phyloP scores from a whole-genome alignment of 1,140 invertebrate genomes.

The Drosophila ohnishii region DNA sequence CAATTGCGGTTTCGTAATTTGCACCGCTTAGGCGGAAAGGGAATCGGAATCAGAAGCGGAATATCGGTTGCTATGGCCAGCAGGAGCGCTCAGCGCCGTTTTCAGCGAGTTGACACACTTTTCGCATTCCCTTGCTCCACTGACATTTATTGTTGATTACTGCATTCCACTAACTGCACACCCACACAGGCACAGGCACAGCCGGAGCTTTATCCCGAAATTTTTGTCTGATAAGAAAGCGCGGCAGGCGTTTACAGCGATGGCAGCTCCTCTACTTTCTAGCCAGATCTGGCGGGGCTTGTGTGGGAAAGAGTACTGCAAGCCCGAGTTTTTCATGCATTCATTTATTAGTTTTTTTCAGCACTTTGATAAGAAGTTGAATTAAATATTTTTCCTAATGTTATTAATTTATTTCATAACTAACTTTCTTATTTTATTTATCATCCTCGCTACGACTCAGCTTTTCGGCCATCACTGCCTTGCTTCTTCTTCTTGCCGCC shows the following conservation, averaged over 20 bases:
- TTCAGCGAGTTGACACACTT: constrained; percentile 69
- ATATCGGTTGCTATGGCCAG: constrained; percentile 50
- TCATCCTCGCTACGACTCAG: too few relatives aligned
- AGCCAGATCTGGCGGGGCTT: neutral
- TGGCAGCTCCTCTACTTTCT: neutral
- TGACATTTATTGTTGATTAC: constrained; percentile 75
- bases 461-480: too few relatives aligned
- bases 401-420: too few relatives aligned
- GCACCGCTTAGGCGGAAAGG: constrained; percentile 23
- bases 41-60: constrained; percentile 27
- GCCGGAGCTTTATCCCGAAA: constrained; percentile 24
- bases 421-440: too few relatives aligned
- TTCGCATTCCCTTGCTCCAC: constrained; percentile 42
- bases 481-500: neutral
- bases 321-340: neutral
- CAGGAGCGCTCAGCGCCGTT: constrained; percentile 45
- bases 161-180: constrained; percentile 42
- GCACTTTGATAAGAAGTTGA: too few relatives aligned
- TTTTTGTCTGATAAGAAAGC: constrained; percentile 42
- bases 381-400: too few relatives aligned
- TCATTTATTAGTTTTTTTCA: too few relatives aligned
- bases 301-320: neutral
- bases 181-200: neutral
- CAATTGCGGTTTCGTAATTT: constrained; percentile 71
- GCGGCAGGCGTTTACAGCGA: constrained; percentile 13